Evolutionary conservation across 2,113 vertebrate genomes (phyloP).

Genomic region (Eonycteris spelaea): DNA sequence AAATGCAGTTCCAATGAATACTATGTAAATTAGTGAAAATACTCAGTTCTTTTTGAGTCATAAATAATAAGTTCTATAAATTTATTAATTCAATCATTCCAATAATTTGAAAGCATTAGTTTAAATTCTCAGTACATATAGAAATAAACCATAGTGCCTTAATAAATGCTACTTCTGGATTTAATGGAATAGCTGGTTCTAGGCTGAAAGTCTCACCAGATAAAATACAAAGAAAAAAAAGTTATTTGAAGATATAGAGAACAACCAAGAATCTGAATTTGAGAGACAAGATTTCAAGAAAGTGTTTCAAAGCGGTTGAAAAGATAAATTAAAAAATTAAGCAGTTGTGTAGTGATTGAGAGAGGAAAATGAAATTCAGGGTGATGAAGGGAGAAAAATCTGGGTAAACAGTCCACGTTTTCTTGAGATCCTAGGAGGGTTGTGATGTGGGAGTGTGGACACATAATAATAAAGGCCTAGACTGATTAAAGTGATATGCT

Average conservation of each 20-base stretch:
- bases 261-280: not conserved
- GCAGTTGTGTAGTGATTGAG: not conserved
- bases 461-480: not conserved
- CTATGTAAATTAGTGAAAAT: not conserved
- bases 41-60: not conserved
- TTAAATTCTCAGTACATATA: not conserved
- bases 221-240: not conserved
- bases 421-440: not conserved
- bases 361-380: not conserved
- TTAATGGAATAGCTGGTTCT: not conserved
- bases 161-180: not conserved
- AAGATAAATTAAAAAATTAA: not conserved
- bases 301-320: not conserved
- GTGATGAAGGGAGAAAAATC: not conserved
- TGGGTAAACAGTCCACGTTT: not conserved
- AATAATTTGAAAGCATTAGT: not conserved
- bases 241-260: not conserved
- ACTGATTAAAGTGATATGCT: not conserved
- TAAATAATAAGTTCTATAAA: not conserved
- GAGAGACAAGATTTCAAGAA: not conserved
- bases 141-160: not conserved
- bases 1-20: not conserved
- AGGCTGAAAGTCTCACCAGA: not conserved
- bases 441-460: not conserved
- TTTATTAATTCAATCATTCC: not conserved